Percentiles rank a stretch among this genome's conserved stretches.
Conservation (phyloP, 2,113 vertebrate genomes). For the Elachura formosa region DNA sequence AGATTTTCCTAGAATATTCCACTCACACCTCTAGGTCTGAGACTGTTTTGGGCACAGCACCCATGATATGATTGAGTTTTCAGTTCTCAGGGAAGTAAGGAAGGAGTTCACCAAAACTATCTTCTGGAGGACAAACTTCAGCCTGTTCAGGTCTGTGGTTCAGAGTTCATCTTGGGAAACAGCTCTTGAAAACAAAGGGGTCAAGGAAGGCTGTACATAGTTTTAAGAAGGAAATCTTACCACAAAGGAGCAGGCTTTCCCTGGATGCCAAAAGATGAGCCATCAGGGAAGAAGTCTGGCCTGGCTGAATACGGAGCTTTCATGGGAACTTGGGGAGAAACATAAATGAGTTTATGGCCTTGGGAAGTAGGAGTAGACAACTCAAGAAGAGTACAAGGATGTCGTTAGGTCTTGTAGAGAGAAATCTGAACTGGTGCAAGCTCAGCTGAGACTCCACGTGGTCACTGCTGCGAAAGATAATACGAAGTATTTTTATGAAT, state of each 20-base stretch:
- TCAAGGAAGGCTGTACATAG: background rate
- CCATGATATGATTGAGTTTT: accelerated
- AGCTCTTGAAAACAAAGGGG: background rate
- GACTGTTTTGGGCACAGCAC: background rate
- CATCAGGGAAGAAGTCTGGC: background rate
- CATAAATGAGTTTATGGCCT: background rate
- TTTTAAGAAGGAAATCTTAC: background rate
- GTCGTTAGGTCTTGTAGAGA: background rate
- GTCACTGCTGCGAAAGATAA: accelerated
- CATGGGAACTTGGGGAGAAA: background rate
- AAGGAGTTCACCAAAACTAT: background rate
- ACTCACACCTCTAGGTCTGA: background rate
- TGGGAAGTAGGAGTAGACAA: background rate
- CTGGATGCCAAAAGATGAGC: background rate
- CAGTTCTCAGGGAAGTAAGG: background rate
- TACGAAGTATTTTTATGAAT: background rate
- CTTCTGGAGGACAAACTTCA: background rate
- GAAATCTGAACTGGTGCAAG: background rate
- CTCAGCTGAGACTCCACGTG: background rate
- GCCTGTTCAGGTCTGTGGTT: background rate
- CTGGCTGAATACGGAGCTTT: background rate
- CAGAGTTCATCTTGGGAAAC: background rate
- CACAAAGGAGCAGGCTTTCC: background rate
- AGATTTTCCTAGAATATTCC: background rate
- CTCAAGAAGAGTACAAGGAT: background rate